Evolutionary conservation across 2,113 vertebrate species (phyloP).

Genomic region (Natator depressus): DNA sequence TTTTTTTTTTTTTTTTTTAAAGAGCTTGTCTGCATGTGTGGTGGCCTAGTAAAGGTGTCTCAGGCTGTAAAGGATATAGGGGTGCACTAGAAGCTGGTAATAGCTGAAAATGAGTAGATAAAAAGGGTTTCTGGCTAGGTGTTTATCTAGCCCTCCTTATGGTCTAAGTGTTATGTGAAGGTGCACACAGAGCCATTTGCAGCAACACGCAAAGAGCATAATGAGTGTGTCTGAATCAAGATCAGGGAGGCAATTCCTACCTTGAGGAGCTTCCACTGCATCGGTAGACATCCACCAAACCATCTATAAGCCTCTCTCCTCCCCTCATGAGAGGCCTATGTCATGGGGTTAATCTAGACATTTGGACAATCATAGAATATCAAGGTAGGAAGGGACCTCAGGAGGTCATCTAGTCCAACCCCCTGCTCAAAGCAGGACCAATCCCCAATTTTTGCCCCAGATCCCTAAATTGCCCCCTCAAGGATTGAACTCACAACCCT

Average conservation of each 20-base stretch:
- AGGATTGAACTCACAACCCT: too few species aligned
- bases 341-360: background rate
- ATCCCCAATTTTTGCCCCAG: too few species aligned
- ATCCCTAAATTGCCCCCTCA: too few species aligned
- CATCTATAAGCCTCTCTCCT: background rate
- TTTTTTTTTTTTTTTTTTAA: background rate
- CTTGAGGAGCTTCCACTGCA: background rate
- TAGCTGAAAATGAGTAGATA: background rate
- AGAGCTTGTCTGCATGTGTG: background rate
- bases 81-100: background rate
- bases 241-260: background rate
- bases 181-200: background rate
- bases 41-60: background rate
- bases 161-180: background rate
- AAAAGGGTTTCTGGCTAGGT: background rate
- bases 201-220: background rate
- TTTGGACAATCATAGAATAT: background rate
- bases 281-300: background rate
- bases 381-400: too few species aligned
- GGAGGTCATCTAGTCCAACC: too few species aligned
- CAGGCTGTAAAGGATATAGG: background rate
- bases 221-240: background rate
- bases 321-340: background rate
- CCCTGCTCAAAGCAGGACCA: too few species aligned
- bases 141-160: background rate